Conservation (phyloP, 2,888 invertebrate genomes). For the Brachypalpus laphriformis region DNA sequence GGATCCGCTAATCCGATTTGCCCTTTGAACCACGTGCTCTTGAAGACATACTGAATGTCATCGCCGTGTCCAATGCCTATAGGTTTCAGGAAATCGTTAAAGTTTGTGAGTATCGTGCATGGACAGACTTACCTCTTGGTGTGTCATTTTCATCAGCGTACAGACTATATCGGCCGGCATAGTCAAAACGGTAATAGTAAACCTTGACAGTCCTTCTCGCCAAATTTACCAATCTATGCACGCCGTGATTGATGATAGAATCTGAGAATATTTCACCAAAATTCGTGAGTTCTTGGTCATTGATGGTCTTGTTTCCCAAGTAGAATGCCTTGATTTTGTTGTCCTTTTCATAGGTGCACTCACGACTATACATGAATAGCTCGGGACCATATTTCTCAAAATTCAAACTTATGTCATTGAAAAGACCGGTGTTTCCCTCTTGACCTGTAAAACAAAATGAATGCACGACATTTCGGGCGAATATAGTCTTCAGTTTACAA, state of each 20-base stretch:
- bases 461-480: no score
- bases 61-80: constrained; percentile 78
- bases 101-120: no score
- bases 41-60: constrained; percentile 79
- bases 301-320: constrained; percentile 55
- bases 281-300: constrained; percentile 55
- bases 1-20: constrained; percentile 77
- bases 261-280: constrained; percentile 84
- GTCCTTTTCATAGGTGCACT: background rate
- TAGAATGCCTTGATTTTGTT: constrained; percentile 71
- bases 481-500: no score
- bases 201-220: constrained; percentile 84
- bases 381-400: constrained; percentile 79
- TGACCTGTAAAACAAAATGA: no score
- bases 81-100: no score
- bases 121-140: constrained; percentile 74
- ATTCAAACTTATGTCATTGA: constrained; percentile 77
- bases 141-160: constrained; percentile 83
- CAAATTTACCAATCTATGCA: constrained; percentile 85
- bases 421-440: constrained; percentile 74
- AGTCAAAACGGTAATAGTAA: constrained; percentile 86
- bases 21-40: constrained; percentile 76
- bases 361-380: constrained; percentile 82
- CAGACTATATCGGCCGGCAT: constrained; percentile 84
- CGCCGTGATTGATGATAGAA: constrained; percentile 84